phyloP scores from a whole-genome alignment of 2,888 invertebrate species.

The Abrostola triplasia region DNA sequence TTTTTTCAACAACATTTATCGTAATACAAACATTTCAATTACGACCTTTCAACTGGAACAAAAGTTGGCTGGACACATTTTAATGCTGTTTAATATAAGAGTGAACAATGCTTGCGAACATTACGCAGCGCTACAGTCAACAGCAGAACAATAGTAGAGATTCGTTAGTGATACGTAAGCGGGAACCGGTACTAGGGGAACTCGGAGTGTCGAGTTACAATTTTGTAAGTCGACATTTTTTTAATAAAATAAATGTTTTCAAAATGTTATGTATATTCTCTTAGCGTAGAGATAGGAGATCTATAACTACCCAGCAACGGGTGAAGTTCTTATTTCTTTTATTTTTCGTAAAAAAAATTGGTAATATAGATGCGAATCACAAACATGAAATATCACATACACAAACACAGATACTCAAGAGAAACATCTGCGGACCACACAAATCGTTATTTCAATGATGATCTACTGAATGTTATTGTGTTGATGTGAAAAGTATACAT shows the following conservation, averaged over 20 bases:
- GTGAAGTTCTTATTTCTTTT: no score
- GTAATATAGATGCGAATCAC: no score
- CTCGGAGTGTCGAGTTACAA: slow-evolving; percentile 18
- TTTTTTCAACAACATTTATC: no score
- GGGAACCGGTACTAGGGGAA: slow-evolving; percentile 44
- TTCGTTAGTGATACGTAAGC: slow-evolving; percentile 65
- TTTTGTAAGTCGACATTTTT: neutral
- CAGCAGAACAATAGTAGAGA: slow-evolving; percentile 64
- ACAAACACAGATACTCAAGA: no score
- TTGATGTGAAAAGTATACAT: no score
- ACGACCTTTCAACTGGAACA: slow-evolving; percentile 8
- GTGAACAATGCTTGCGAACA: slow-evolving; percentile 42
- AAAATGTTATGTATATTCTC: no score
- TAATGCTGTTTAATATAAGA: slow-evolving; percentile 50
- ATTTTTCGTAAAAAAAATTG: no score
- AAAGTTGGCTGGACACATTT: slow-evolving; percentile 39
- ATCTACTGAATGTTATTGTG: no score
- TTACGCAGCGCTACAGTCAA: slow-evolving; percentile 49
- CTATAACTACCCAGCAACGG: neutral
- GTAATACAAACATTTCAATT: slow-evolving; percentile 4
- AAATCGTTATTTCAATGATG: no score
- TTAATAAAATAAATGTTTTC: no score
- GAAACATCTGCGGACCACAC: no score
- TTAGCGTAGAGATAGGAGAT: neutral
- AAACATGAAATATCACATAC: no score